A percentile compares a stretch with the other conserved stretches of the same genome.
phyloP scores from a whole-genome alignment of 2,888 invertebrate species.

The Cryptus viduatorius region DNA sequence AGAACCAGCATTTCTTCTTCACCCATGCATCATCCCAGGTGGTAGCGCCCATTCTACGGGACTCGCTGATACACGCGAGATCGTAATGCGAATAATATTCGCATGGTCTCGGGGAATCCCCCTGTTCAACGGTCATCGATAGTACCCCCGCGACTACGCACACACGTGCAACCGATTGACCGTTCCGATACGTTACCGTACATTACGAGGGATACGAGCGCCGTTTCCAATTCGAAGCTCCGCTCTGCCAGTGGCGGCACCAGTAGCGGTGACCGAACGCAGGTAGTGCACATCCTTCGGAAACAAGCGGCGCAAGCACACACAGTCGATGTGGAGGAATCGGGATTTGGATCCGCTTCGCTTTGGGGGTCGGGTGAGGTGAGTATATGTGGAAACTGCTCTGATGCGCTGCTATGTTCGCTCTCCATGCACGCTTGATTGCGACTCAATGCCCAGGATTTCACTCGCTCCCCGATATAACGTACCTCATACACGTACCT shows the following conservation, averaged over 20 bases:
- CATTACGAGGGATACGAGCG: not conserved
- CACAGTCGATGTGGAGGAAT: slow-evolving; percentile 52
- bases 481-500: slow-evolving; percentile 76
- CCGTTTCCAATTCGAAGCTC: slow-evolving; percentile 36
- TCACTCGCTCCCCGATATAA: slow-evolving; percentile 76
- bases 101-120: not conserved
- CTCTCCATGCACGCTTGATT: slow-evolving; percentile 76
- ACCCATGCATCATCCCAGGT: not conserved
- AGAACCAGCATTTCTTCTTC: not conserved
- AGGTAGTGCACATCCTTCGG: slow-evolving; percentile 60
- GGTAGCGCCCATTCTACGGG: not conserved
- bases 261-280: slow-evolving; percentile 35
- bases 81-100: slow-evolving; percentile 20
- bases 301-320: slow-evolving; percentile 51
- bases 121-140: not conserved
- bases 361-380: slow-evolving; percentile 61
- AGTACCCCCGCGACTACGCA: not conserved
- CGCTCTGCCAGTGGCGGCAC: slow-evolving; percentile 7
- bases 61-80: slow-evolving; percentile 5
- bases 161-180: not conserved
- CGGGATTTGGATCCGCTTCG: slow-evolving; percentile 63
- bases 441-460: slow-evolving; percentile 78
- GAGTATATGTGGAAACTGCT: slow-evolving; percentile 35
- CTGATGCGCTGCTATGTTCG: slow-evolving; percentile 28
- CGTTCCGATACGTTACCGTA: slow-evolving; percentile 6